Base-by-base conservation (phyloP, 1,140 invertebrate genomes). In the Stenopsyche tienmushanensis region DNA sequence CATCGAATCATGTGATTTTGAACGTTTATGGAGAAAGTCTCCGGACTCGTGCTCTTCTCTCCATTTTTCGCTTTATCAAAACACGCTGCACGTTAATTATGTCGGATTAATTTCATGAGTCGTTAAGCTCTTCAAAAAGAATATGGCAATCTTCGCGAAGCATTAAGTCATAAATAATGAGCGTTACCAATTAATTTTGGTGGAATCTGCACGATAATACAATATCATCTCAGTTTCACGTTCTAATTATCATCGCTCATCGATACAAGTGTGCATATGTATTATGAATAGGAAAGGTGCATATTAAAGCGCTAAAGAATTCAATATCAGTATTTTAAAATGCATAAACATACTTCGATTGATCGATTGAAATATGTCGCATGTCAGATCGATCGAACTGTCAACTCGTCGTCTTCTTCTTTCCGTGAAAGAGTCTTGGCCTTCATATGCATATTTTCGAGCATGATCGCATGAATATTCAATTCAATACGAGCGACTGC, bases 31-130 rank as follows among this genome's bases (percentile, higher is more conserved):
- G 29, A 34, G 29, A 34, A 34, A 34, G 29, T 34, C 29, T 13
- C 5, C 29, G 29, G 29, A 5, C 29, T 5, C 29, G 5, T 34
- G 29, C 29, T 7, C 29, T 13, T 5, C 29, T 34, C 29, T 34
- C 29, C 29, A 34, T 34, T 34, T 34, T 34, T 34, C 29, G 29
- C 29, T 34, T 34, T 34, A 34, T 34, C 29, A 34, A 34, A 34
- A 34, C 29, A 34, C 29, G 29, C 29, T 45, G 25, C 42, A n/a
- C 57, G 18, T 34, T 60, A 60, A 60, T 60, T 60, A 45, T 47
- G 57, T 60, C 57, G 57, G 42, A 60, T 60, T 60, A 60, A 60
- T 60, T 60, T 60, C 57, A 60, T 60, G 57, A 60, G 39, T 60
- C 57, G 57, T 60, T 60, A 47, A 47, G 29, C 42, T 60, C 41